Conservation (phyloP, 2,888 invertebrate genomes). For the Brachypalpus laphriformis region DNA sequence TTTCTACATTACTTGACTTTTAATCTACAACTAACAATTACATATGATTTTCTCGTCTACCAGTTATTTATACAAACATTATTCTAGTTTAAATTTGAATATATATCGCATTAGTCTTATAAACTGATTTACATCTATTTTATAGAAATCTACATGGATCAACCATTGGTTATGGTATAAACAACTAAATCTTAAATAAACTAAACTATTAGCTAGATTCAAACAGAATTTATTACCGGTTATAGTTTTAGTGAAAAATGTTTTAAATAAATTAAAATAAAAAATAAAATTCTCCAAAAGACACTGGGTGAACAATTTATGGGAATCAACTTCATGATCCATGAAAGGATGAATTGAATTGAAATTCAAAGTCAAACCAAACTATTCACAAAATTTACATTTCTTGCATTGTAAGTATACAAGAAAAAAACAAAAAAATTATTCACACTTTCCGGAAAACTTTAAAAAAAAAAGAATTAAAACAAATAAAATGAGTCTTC, state of each 20-base stretch:
- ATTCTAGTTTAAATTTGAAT: conserved; percentile 14
- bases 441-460: conserved; percentile 42
- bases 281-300: conserved; percentile 12
- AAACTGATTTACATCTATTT: neutral
- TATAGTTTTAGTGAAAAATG: too few relatives aligned
- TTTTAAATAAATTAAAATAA: too few relatives aligned
- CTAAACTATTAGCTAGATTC: neutral
- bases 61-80: conserved; percentile 18
- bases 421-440: conserved; percentile 19
- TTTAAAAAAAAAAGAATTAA: neutral
- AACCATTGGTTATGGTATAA: neutral
- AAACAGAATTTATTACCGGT: neutral
- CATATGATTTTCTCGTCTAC: conserved; percentile 8
- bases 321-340: neutral
- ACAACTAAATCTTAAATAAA: neutral
- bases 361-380: conserved; percentile 38
- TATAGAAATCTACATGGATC: conserved; percentile 17
- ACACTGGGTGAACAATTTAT: conserved; percentile 8
- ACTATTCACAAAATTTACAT: conserved; percentile 68
- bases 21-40: conserved; percentile 32
- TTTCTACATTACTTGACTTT: conserved; percentile 36
- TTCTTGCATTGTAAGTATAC: conserved; percentile 21
- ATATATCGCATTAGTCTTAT: neutral
- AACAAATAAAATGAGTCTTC: conserved; percentile 18
- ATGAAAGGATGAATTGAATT: conserved; percentile 32